Conservation (phyloP, 2,113 vertebrate species). For the Rattus norvegicus region DNA sequence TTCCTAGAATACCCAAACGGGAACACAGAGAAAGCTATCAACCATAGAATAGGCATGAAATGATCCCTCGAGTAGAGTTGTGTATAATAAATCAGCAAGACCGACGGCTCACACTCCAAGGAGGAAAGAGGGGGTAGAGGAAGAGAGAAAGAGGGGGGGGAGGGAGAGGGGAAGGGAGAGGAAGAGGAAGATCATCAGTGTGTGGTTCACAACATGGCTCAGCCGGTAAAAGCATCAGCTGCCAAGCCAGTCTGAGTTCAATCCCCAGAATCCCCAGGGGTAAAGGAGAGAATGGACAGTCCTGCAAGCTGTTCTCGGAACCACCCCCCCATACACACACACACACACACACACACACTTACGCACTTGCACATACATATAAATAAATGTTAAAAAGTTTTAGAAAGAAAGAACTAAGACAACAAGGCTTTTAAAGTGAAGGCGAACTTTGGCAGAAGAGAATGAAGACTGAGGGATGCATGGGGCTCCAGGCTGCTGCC, state of each 20-base stretch:
- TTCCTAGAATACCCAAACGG: not conserved
- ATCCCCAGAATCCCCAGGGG: not conserved
- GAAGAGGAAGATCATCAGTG: not conserved
- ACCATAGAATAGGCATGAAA: not conserved
- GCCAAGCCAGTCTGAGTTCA: not conserved
- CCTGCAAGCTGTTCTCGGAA: not conserved
- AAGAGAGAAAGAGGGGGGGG: not conserved
- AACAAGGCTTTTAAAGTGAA: not conserved
- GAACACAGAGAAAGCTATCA: not conserved
- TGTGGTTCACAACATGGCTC: not conserved
- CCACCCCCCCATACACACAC: not conserved
- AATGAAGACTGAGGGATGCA: not conserved
- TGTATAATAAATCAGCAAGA: constrained; percentile 6
- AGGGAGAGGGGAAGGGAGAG: not conserved
- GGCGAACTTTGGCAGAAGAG: not conserved
- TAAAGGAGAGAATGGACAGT: not conserved
- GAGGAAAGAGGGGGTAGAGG: not conserved
- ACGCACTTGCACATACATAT: not conserved
- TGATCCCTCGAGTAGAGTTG: not conserved
- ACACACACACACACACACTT: not conserved
- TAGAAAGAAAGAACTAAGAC: not conserved
- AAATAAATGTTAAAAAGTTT: not conserved
- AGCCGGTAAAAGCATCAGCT: too few species aligned
- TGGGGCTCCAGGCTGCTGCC: not conserved
- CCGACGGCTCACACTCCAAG: not conserved